Conservation (phyloP, 2,113 vertebrate genomes). For the Coracopsis vasa region DNA sequence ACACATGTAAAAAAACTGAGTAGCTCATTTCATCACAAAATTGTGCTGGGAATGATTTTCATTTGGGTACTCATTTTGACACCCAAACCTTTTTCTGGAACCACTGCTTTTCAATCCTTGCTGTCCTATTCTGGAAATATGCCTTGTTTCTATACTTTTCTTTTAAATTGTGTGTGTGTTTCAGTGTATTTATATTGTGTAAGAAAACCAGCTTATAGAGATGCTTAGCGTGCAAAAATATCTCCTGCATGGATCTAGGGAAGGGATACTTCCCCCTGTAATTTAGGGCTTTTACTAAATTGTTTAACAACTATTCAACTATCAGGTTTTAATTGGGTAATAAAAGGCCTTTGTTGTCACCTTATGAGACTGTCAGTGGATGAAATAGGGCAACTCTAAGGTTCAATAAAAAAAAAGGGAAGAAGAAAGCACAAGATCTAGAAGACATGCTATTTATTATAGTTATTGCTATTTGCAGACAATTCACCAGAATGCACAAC, state of each 20-base stretch:
- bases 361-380: neutral
- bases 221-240: neutral
- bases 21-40: neutral
- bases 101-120: neutral
- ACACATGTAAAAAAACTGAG: neutral
- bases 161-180: neutral
- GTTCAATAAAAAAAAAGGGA: neutral
- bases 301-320: conserved; percentile 11
- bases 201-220: neutral
- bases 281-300: neutral
- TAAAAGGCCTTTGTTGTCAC: conserved; percentile 57
- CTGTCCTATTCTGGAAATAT: neutral
- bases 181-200: neutral
- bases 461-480: neutral
- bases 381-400: neutral
- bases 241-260: neutral
- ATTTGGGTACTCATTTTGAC: neutral
- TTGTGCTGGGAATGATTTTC: neutral
- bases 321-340: conserved; percentile 33
- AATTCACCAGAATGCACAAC: neutral
- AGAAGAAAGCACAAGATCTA: neutral
- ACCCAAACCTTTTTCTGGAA: neutral
- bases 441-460: neutral
- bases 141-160: neutral
- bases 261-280: neutral